These are phyloP conservation scores for Scaptomyza hsui DNA, from an alignment of 1,140 invertebrate genomes.

Conservation along the genomic window DNA sequence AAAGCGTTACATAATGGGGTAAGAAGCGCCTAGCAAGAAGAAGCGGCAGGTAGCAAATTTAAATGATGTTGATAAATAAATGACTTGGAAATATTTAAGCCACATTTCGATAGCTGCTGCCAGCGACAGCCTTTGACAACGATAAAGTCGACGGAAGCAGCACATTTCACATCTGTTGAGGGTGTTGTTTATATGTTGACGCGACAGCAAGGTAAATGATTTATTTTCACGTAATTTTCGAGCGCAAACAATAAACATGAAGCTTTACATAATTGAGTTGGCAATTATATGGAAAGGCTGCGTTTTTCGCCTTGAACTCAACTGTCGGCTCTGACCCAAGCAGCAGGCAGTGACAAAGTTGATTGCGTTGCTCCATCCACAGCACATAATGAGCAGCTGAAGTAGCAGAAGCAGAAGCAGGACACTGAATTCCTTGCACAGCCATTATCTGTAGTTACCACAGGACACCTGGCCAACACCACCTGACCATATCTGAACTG, in stretches of 20 bases:
- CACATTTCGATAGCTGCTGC: conserved; percentile 58
- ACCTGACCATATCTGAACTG: conserved; percentile 10
- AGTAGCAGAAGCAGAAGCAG: conserved; percentile 8
- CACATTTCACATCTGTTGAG: conserved; percentile 40
- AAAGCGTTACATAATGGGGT: neutral
- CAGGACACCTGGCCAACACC: conserved; percentile 3
- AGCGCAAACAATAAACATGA: conserved; percentile 75
- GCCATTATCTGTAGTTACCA: conserved; percentile 66
- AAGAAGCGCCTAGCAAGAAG: neutral
- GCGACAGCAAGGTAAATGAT: conserved; percentile 72
- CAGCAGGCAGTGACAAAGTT: conserved; percentile 32
- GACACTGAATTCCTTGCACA: conserved; percentile 41
- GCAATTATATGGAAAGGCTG: conserved; percentile 73
- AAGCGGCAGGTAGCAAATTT: conserved; percentile 73
- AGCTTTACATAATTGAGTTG: conserved; percentile 76
- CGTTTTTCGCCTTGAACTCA: conserved; percentile 24
- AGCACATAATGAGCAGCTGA: conserved; percentile 33
- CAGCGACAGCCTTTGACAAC: conserved; percentile 54
- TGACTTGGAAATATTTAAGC: conserved; percentile 81
- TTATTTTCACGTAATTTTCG: conserved; percentile 79
- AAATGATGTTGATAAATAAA: conserved; percentile 83
- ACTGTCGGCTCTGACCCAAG: conserved; percentile 1
- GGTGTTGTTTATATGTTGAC: conserved; percentile 66
- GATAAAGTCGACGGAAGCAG: conserved; percentile 14
- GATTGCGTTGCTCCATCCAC: conserved; percentile 29